Evolutionary conservation across 2,797 vertebrate genomes (phyloP).

Genomic region (Eidolon dupreanum): DNA sequence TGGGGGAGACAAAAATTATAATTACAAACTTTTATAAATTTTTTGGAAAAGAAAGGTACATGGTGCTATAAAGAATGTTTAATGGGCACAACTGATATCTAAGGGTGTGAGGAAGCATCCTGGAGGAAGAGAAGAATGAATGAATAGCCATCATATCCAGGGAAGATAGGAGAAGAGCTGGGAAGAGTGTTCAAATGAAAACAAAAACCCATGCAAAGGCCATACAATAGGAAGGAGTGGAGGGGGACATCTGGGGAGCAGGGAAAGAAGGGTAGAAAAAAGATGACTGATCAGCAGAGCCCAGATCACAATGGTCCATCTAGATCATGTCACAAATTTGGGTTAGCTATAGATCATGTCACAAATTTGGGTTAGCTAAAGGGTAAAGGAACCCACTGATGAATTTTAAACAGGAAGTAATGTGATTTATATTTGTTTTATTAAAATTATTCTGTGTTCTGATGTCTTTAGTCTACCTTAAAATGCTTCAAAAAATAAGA

Average conservation of each 20-base stretch:
- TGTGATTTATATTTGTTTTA: neutral
- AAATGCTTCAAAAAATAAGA: neutral
- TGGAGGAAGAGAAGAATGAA: neutral
- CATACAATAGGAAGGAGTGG: neutral
- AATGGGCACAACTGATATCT: neutral
- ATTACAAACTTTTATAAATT: neutral
- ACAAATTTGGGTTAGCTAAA: neutral
- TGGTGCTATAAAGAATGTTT: neutral
- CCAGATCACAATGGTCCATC: neutral
- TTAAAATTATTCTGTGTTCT: slow-evolving; percentile 4
- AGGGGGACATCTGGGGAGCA: neutral
- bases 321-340: neutral
- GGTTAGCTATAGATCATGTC: neutral
- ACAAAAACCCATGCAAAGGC: neutral
- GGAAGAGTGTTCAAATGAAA: neutral
- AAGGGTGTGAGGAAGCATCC: neutral
- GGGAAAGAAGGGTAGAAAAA: neutral
- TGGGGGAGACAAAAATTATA: neutral
- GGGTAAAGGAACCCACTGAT: neutral
- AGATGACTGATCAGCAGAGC: neutral
- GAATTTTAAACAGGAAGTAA: neutral
- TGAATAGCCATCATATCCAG: neutral
- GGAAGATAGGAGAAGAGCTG: neutral
- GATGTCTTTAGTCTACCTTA: neutral
- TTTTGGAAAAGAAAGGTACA: neutral